phyloP scores from a whole-genome alignment of 1,140 invertebrate species.

The Heliothis subflexa region DNA sequence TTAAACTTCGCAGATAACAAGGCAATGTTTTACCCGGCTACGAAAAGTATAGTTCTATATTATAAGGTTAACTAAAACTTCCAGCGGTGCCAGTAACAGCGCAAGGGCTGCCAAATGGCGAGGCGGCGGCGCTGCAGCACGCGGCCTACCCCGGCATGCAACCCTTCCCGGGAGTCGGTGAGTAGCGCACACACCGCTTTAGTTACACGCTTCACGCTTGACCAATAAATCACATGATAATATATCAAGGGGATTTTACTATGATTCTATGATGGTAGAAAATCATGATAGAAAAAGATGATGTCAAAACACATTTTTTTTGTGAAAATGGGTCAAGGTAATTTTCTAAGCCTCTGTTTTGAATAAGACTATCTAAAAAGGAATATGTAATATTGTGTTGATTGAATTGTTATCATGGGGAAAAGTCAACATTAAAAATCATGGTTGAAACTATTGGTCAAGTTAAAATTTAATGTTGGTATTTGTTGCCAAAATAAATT shows the following conservation, averaged over 20 bases:
- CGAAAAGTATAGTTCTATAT: neutral
- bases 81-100: slow-evolving; percentile 92
- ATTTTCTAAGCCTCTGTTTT: too few relatives aligned
- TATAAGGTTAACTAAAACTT: slow-evolving; percentile 37
- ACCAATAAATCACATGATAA: slow-evolving; percentile 39
- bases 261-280: too few relatives aligned
- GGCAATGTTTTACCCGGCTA: neutral
- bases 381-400: too few relatives aligned
- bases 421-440: too few relatives aligned
- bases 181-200: slow-evolving; percentile 82
- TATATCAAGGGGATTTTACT: too few relatives aligned
- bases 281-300: too few relatives aligned
- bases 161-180: slow-evolving; percentile 96
- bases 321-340: too few relatives aligned
- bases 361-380: too few relatives aligned
- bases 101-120: slow-evolving; percentile 95
- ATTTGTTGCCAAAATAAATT: slow-evolving; percentile 25
- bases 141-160: slow-evolving; percentile 95
- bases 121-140: slow-evolving; percentile 94
- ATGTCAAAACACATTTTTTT: too few relatives aligned
- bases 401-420: too few relatives aligned
- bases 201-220: slow-evolving; percentile 32
- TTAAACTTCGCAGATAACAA: too few relatives aligned
- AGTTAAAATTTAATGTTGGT: slow-evolving; percentile 28
- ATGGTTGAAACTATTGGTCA: slow-evolving; percentile 36